These are phyloP conservation scores for Hanleya hanleyi DNA, from an alignment of 2,888 invertebrate species.

Conservation along the genomic window DNA sequence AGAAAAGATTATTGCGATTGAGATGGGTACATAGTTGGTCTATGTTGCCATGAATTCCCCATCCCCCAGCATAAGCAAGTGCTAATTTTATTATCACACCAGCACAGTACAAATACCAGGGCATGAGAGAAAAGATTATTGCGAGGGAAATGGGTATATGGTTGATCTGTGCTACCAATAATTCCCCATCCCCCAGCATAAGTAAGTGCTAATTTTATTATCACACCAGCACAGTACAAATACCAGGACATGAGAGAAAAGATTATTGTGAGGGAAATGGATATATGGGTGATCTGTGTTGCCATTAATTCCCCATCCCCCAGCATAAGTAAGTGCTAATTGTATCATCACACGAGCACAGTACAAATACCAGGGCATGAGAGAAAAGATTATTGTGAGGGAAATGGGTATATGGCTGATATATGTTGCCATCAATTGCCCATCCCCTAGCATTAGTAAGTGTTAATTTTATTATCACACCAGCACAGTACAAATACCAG, in stretches of 20 bases:
- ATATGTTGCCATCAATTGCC: neutral
- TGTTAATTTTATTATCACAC: slow-evolving; percentile 20
- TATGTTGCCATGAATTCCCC: too few relatives aligned
- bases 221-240: slow-evolving; percentile 13
- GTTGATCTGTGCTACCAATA: neutral
- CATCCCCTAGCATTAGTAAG: slow-evolving; percentile 24
- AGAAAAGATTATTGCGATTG: neutral
- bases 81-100: neutral
- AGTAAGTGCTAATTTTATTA: neutral
- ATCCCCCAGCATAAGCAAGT: neutral
- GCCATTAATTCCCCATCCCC: slow-evolving; percentile 32
- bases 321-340: slow-evolving; percentile 52
- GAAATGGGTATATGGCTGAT: neutral
- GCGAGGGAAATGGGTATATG: neutral
- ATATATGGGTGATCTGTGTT: neutral
- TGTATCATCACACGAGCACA: slow-evolving; percentile 27
- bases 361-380: slow-evolving; percentile 26
- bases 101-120: neutral
- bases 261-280: neutral
- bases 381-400: neutral
- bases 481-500: neutral
- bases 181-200: neutral
- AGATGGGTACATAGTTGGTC: neutral
- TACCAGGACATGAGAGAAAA: slow-evolving; percentile 37
- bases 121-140: neutral